Evolutionary conservation across 2,888 invertebrate genomes (phyloP), one percentile per base, ranked within the genome.

Genomic region (Melipona bicolor): DNA sequence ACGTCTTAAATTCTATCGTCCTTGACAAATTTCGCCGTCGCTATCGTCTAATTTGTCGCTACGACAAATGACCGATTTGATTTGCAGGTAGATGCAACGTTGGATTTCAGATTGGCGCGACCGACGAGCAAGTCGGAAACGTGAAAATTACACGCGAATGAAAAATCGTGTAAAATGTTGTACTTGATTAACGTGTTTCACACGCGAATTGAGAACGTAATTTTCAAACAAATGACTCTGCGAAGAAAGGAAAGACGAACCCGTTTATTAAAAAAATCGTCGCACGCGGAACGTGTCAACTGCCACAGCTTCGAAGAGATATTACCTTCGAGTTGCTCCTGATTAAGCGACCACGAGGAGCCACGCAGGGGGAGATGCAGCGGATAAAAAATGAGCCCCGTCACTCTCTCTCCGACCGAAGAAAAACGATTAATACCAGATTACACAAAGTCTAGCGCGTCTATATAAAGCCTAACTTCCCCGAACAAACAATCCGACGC

Each of bases 401-500:
- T 61, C 61, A 27, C 24, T 56, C 43, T n/a, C 36, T 4, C 17
- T 19, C 4, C 15, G 17, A 52, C 13, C n/a, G 32, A 17, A 50
- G 64, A 15, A 43, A 43, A 27, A 56, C 65, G 65, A 75, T 75
- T 54, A 54, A 65, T 75, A 54, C 54, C 65, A 2, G 3, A 24
- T 13, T 24, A 6, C 24, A 50, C 24, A 43, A 54, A 43, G 27
- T 56, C 54, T 32, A 50, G 19, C 65, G 6, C 24, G 24, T 67
- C 74, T 67, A 65, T 75, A 67, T 75, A 75, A 75, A 75, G 64
- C 52, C 24, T n/a, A 62, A 36, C n/a, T 52, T 3, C 56, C 24
- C 21, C 62, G 74, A 75, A 67, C 65, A 67, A 54, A 65, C 65
- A 75, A 54, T 56, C 54, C 43, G 3, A 0, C 36, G 43, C 19